Conservation (phyloP, 2,113 vertebrate genomes). For the Aleadryas rufinucha region DNA sequence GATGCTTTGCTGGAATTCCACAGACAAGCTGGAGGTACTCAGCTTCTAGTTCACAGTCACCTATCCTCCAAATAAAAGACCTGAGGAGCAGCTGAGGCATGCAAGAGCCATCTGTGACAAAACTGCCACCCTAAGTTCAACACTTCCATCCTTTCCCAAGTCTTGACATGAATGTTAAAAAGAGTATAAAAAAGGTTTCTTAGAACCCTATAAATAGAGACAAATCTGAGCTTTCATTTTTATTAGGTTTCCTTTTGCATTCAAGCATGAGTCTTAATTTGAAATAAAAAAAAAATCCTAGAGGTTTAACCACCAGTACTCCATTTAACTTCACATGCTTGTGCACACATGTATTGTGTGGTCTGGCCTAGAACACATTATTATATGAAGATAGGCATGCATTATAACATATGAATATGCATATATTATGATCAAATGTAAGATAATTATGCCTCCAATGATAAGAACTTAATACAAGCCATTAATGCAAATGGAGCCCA, state of each 20-base stretch:
- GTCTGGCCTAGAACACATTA: neutral
- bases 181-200: neutral
- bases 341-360: neutral
- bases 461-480: neutral
- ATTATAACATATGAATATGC: neutral
- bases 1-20: neutral
- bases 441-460: neutral
- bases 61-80: neutral
- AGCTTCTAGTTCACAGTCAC: neutral
- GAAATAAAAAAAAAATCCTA: neutral
- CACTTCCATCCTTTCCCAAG: neutral
- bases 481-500: neutral
- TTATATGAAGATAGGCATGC: neutral
- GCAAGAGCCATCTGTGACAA: neutral
- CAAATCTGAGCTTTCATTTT: neutral
- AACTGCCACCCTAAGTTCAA: neutral
- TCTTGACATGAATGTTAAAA: neutral
- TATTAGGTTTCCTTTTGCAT: neutral
- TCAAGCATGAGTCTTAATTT: neutral
- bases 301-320: neutral
- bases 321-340: neutral
- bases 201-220: neutral
- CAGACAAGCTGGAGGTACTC: neutral
- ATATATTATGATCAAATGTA: neutral
- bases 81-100: neutral